Conservation (phyloP, 2,888 invertebrate genomes). For the Leptodirus hochenwartii region DNA sequence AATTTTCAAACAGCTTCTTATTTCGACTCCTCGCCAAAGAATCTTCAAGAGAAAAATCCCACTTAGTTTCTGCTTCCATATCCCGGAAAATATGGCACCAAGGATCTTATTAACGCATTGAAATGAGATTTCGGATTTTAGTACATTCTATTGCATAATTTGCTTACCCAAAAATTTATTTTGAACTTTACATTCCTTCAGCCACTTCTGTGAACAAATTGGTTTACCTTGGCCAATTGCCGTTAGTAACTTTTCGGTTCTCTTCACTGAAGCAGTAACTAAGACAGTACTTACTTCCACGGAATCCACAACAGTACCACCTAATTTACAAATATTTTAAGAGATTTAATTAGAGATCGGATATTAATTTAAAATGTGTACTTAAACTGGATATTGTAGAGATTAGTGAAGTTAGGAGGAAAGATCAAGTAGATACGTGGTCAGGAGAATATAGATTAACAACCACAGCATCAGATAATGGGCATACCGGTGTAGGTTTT, state of each 20-base stretch:
- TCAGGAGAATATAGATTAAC: too few relatives aligned
- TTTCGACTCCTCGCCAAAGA: constrained; percentile 18
- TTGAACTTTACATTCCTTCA: constrained; percentile 20
- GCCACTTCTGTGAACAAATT: constrained; percentile 30
- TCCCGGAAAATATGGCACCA: constrained; percentile 35
- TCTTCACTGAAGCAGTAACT: constrained; percentile 33
- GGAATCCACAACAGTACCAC: constrained; percentile 32
- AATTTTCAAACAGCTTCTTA: constrained; percentile 18
- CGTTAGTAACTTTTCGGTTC: constrained; percentile 39
- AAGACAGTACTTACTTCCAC: constrained; percentile 32
- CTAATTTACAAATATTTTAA: constrained; percentile 27
- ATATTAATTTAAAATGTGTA: too few relatives aligned
- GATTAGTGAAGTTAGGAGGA: too few relatives aligned
- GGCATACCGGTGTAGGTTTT: too few relatives aligned
- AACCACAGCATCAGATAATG: too few relatives aligned
- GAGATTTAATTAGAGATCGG: too few relatives aligned
- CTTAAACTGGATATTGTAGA: too few relatives aligned
- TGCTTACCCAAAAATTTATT: constrained; percentile 21
- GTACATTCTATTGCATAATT: constrained; percentile 1
- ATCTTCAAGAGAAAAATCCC: constrained; percentile 27
- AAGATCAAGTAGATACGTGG: too few relatives aligned
- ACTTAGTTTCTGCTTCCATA: constrained; percentile 30
- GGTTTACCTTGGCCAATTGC: constrained; percentile 40
- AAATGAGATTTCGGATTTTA: constrained; percentile 1
- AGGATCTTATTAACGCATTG: constrained; percentile 29